Percentiles rank a stretch among this genome's conserved stretches.
Conservation (phyloP, 1,140 invertebrate species). For the Conus betulinus region DNA sequence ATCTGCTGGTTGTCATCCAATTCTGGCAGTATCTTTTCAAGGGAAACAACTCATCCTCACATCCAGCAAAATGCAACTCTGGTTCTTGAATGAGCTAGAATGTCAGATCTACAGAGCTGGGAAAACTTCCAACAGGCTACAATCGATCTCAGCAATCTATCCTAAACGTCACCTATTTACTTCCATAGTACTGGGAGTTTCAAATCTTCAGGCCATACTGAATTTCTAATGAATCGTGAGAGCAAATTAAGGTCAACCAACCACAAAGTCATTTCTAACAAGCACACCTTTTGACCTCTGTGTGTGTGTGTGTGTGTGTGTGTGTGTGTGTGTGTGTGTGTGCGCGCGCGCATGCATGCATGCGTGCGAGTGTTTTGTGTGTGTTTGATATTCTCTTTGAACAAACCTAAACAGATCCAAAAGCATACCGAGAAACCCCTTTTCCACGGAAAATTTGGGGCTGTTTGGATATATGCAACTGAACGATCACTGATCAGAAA, state of each 20-base stretch:
- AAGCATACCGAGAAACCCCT: background rate
- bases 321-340: background rate
- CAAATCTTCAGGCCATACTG: background rate
- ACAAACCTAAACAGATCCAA: background rate
- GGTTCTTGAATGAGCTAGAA: background rate
- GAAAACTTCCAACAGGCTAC: background rate
- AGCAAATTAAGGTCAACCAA: background rate
- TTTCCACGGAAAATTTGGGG: background rate
- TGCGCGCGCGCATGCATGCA: background rate
- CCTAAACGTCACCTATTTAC: background rate
- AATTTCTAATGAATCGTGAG: background rate
- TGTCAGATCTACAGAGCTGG: background rate
- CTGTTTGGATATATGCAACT: background rate
- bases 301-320: slow-evolving; percentile 20
- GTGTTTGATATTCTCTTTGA: background rate
- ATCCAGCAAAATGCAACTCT: too few relatives aligned
- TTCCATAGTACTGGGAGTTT: background rate
- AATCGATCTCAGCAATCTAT: background rate
- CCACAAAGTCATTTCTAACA: background rate
- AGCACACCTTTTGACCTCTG: background rate
- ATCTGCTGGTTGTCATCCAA: too few relatives aligned
- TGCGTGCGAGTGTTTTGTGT: background rate
- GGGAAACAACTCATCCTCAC: too few relatives aligned
- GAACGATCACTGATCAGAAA: background rate
- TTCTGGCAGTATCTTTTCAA: too few relatives aligned